Percentiles rank a stretch among this genome's conserved stretches.
These are phyloP conservation scores for Octomys mimax DNA, from an alignment of 2,797 vertebrate species.

Conservation along the genomic window DNA sequence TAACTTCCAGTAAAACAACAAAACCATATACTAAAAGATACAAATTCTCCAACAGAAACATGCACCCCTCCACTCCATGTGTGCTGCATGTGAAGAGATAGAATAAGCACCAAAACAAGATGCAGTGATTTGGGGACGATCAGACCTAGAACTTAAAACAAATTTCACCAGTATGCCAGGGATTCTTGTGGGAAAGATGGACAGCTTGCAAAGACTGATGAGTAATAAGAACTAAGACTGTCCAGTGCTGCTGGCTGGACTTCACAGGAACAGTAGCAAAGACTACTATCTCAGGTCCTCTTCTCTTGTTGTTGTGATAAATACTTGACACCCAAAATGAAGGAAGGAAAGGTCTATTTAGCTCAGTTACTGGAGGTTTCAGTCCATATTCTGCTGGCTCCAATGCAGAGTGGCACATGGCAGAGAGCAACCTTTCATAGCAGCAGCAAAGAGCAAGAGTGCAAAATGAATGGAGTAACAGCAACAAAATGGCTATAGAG, in stretches of 20 bases:
- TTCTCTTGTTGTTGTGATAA: no score
- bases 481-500: no score
- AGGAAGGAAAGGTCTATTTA: no score
- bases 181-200: neutral
- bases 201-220: neutral
- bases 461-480: no score
- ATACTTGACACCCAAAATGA: no score
- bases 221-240: neutral
- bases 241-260: neutral
- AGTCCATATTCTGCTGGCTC: no score
- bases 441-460: no score
- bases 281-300: no score
- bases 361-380: no score
- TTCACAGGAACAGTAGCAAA: neutral
- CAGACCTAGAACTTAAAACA: neutral
- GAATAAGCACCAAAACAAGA: neutral
- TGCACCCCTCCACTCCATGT: accelerated
- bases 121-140: slow-evolving; percentile 13
- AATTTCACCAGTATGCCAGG: neutral
- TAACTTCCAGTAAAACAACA: slow-evolving; percentile 19
- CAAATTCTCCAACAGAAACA: neutral
- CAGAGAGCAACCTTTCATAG: no score
- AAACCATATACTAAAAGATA: neutral
- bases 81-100: neutral
- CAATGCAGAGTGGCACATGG: no score